phyloP scores from a whole-genome alignment of 53 echinoderm and acorn worm species.

The Astropecten irregularis region DNA sequence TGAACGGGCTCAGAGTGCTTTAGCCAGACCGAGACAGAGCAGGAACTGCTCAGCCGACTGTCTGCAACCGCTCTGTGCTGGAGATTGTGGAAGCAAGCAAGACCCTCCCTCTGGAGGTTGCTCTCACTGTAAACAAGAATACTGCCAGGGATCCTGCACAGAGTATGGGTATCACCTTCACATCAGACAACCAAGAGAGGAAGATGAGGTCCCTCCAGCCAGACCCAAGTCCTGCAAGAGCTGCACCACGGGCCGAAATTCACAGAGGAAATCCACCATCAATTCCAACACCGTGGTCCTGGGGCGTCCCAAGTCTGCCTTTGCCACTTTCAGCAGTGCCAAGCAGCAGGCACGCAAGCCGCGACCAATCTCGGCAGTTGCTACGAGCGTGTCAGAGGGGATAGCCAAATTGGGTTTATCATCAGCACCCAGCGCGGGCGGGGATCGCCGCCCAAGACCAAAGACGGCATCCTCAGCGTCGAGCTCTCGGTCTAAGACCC shows the following conservation, averaged over 20 bases:
- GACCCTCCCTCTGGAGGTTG: conserved; percentile 51
- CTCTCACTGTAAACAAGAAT: conserved; percentile 67
- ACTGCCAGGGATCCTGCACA: conserved; percentile 83
- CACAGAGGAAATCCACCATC: conserved; percentile 55
- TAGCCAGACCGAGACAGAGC: conserved; percentile 57
- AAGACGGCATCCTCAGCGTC: conserved; percentile 44
- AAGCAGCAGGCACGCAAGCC: conserved; percentile 61
- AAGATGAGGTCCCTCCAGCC: conserved; percentile 31
- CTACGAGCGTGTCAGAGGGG: conserved; percentile 56
- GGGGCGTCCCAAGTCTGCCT: conserved; percentile 87
- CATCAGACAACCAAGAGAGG: conserved; percentile 62
- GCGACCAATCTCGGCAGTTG: conserved; percentile 64
- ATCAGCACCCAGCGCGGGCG: conserved; percentile 36
- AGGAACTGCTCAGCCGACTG: conserved; percentile 83
- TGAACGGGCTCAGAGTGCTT: conserved; percentile 82
- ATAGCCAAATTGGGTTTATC: conserved; percentile 65
- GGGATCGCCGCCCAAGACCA: conserved; percentile 5
- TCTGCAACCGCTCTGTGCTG: conserved; percentile 73
- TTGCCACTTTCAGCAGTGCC: conserved; percentile 90
- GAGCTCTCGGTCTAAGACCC: conserved; percentile 20
- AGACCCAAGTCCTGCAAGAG: conserved; percentile 84
- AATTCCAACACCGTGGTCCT: conserved; percentile 83
- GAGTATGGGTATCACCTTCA: conserved; percentile 89
- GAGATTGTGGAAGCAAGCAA: conserved; percentile 70
- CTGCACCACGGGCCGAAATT: conserved; percentile 41